Percentiles rank a stretch among this genome's conserved stretches.
These are phyloP conservation scores for Schizothorax lantsangensis DNA, from an alignment of 2,797 vertebrate species.

Conservation along the genomic window DNA sequence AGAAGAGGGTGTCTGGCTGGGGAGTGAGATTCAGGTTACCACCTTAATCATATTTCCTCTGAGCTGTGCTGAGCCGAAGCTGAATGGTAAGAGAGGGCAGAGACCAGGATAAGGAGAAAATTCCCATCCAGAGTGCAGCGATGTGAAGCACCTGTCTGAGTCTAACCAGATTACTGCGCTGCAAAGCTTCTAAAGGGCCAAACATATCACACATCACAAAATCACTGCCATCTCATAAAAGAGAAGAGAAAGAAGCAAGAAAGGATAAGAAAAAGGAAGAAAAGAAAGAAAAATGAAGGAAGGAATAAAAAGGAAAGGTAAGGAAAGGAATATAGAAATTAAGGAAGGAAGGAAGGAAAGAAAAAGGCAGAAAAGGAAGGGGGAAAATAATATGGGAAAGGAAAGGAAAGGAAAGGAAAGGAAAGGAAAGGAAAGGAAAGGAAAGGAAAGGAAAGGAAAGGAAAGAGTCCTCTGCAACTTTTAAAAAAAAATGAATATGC, in stretches of 20 bases:
- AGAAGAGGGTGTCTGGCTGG: conserved; percentile 62
- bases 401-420: conserved; percentile 21
- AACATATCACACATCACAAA: conserved; percentile 10
- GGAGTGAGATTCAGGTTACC: conserved; percentile 73
- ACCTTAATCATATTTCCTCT: conserved; percentile 75
- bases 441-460: neutral
- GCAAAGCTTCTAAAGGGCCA: conserved; percentile 26
- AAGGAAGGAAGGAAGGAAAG: neutral
- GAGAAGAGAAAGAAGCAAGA: conserved; percentile 52
- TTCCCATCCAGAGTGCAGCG: conserved; percentile 53
- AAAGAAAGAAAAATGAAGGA: conserved; percentile 18
- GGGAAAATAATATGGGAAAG: neutral
- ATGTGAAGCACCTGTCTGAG: conserved; percentile 37
- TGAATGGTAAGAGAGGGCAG: conserved; percentile 64
- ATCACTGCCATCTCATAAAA: conserved; percentile 30
- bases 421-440: conserved; percentile 25
- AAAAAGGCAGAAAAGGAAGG: conserved; percentile 50
- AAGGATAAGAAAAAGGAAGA: conserved; percentile 45
- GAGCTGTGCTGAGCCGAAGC: conserved; percentile 67
- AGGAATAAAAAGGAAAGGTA: conserved; percentile 49
- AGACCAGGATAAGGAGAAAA: conserved; percentile 68
- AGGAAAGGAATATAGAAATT: conserved; percentile 51
- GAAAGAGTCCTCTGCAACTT: neutral
- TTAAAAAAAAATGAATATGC: neutral
- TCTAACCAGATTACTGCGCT: conserved; percentile 73